Conservation (phyloP, 2,888 invertebrate species). For the Agrenia bidenticulata region DNA sequence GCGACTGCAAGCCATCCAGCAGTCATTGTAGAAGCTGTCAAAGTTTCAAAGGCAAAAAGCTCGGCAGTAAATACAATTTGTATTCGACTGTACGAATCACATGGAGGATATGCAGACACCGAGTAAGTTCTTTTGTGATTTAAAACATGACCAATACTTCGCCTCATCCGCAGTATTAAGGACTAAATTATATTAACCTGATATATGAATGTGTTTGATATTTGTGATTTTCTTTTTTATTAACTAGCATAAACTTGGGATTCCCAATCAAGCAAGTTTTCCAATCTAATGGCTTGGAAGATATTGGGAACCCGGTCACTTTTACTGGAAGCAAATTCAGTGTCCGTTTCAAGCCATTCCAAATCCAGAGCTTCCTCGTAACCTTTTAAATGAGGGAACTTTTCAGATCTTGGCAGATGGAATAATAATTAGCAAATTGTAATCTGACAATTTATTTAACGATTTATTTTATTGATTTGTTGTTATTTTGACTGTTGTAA, state of each 20-base stretch:
- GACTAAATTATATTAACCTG: no score
- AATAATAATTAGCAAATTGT: no score
- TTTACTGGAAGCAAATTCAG: conserved; percentile 21
- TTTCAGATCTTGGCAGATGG: no score
- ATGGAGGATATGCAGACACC: conserved; percentile 41
- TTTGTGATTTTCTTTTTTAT: no score
- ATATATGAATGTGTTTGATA: no score
- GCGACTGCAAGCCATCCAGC: conserved; percentile 27
- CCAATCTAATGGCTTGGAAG: conserved; percentile 41
- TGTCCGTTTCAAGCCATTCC: conserved; percentile 38
- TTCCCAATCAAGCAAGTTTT: conserved; percentile 27
- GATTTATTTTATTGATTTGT: no score
- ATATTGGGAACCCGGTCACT: conserved; percentile 25
- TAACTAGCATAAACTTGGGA: no score
- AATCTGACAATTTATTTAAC: no score
- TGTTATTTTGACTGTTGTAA: no score
- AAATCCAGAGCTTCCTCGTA: conserved; percentile 41
- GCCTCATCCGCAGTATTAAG: no score
- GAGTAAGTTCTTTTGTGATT: conserved; percentile 30
- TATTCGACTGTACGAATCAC: conserved; percentile 43
- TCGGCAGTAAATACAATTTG: conserved; percentile 28
- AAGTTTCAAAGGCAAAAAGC: conserved; percentile 25
- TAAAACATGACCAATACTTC: no score
- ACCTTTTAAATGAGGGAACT: no score
- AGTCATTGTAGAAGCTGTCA: conserved; percentile 48